Evolutionary conservation across 2,888 invertebrate species (phyloP).

Genomic region (Euzophera pinguis): DNA sequence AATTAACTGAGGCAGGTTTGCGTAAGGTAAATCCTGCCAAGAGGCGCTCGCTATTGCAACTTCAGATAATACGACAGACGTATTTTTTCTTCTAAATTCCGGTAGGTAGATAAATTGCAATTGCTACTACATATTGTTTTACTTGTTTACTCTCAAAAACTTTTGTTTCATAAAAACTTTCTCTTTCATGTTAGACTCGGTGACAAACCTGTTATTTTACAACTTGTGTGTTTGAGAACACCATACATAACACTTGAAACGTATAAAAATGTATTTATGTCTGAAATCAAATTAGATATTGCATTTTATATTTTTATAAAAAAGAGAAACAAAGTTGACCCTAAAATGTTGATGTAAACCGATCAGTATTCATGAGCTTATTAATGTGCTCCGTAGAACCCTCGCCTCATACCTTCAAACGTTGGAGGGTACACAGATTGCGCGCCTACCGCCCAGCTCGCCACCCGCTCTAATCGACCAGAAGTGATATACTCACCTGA

Average conservation of each 20-base stretch:
- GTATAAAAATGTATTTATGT: too few relatives aligned
- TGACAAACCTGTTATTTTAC: too few relatives aligned
- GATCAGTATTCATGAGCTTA: conserved; percentile 70
- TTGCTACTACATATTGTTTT: conserved; percentile 17
- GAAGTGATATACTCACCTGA: conserved; percentile 61
- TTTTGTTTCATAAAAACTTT: too few relatives aligned
- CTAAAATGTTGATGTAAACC: conserved; percentile 20
- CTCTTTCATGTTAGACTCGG: too few relatives aligned
- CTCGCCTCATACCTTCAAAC: conserved; percentile 24
- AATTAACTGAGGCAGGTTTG: conserved; percentile 73
- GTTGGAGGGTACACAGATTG: conserved; percentile 42
- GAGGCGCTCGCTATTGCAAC: conserved; percentile 49
- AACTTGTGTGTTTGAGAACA: too few relatives aligned
- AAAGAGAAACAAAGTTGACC: conserved; percentile 1
- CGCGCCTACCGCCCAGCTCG: conserved; percentile 35
- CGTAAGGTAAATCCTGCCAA: conserved; percentile 63
- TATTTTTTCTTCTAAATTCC: conserved; percentile 21
- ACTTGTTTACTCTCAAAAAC: too few relatives aligned
- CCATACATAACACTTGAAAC: too few relatives aligned
- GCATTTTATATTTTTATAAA: too few relatives aligned
- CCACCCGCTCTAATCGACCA: conserved; percentile 61
- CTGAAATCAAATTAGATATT: too few relatives aligned
- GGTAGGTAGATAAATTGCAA: conserved; percentile 15
- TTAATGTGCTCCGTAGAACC: conserved; percentile 55
- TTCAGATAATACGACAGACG: conserved; percentile 41